Evolutionary conservation across 2,113 vertebrate genomes (phyloP).

Genomic region (Podarcis raffonei): DNA sequence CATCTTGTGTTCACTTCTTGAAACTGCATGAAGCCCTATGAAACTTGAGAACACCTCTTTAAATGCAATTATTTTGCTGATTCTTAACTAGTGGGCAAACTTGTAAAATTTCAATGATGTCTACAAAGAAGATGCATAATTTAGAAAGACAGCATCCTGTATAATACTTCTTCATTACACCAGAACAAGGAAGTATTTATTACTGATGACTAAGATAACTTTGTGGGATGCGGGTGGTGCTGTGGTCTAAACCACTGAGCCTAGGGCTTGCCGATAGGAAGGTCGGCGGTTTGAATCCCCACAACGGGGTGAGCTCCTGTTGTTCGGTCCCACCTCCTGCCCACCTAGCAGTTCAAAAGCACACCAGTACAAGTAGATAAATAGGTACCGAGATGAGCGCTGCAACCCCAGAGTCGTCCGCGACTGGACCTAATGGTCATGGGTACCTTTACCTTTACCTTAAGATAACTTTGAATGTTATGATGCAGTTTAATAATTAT

Average conservation of each 20-base stretch:
- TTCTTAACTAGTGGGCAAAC: background rate
- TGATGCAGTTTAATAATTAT: background rate
- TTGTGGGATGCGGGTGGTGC: background rate
- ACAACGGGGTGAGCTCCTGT: too few species aligned
- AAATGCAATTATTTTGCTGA: background rate
- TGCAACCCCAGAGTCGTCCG: too few species aligned
- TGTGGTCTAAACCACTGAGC: too few species aligned
- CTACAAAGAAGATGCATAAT: background rate
- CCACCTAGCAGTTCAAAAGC: too few species aligned
- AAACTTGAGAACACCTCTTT: background rate
- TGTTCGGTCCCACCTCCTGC: too few species aligned
- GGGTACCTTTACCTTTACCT: too few species aligned
- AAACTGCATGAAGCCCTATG: constrained; percentile 24
- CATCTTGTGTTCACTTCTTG: constrained; percentile 41
- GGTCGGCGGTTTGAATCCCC: too few species aligned
- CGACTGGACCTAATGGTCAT: too few species aligned
- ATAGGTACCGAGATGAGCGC: too few species aligned
- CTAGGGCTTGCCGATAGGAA: too few species aligned
- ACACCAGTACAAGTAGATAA: too few species aligned
- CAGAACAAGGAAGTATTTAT: background rate
- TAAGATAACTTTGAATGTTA: background rate
- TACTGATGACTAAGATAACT: background rate
- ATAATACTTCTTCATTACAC: background rate
- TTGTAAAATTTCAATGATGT: too few species aligned
- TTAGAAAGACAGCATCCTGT: background rate